Percentiles rank a stretch among this genome's conserved stretches.
Conservation (phyloP, 1,140 invertebrate species). For the Brachionus manjavacas region DNA sequence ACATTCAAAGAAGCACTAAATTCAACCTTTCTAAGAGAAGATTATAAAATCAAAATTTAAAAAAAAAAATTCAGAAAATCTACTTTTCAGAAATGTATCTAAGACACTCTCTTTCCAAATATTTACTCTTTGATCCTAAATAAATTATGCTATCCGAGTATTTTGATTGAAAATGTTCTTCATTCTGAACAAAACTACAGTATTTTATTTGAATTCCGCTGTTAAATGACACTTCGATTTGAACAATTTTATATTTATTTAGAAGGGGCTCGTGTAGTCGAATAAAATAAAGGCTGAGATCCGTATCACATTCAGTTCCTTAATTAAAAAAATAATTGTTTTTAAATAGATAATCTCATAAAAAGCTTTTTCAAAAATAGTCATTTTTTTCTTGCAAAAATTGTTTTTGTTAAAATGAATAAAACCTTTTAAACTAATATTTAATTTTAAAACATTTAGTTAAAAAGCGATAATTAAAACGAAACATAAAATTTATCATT, state of each 20-base stretch:
- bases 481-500: no score
- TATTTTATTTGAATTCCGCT: background rate
- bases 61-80: background rate
- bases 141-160: background rate
- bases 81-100: background rate
- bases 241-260: background rate
- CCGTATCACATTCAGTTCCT: background rate
- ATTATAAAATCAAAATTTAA: background rate
- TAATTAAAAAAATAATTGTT: background rate
- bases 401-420: no score
- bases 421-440: no score
- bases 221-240: background rate
- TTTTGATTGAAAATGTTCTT: slow-evolving; percentile 12
- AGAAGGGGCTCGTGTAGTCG: background rate
- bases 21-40: background rate
- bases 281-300: background rate
- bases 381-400: no score
- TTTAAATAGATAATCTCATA: background rate
- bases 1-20: background rate
- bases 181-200: background rate
- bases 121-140: background rate
- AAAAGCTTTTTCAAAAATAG: no score
- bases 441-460: no score
- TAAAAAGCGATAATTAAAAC: no score
- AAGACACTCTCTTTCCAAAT: background rate